Conservation (phyloP, 2,888 invertebrate species). For the Acanthacorydalis orientalis region DNA sequence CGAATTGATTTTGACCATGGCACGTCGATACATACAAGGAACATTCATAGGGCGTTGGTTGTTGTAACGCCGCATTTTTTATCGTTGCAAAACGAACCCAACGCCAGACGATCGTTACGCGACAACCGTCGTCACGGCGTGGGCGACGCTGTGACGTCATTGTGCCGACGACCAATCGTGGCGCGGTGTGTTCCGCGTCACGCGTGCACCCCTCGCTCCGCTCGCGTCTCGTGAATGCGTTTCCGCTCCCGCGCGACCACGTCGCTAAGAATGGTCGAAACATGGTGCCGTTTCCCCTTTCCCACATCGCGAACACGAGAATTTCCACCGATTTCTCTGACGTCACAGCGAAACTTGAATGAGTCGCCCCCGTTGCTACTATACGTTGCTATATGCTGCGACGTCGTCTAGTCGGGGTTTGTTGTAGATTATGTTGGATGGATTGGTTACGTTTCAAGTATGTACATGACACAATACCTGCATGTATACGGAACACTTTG, state of each 20-base stretch:
- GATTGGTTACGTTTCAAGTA: too few species aligned
- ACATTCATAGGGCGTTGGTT: too few species aligned
- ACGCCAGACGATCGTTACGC: constrained; percentile 3
- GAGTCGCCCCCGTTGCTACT: background rate
- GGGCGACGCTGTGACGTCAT: constrained; percentile 1
- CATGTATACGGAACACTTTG: too few species aligned
- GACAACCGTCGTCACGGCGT: background rate
- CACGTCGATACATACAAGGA: too few species aligned
- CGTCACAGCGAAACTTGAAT: constrained; percentile 2
- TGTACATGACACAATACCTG: too few species aligned
- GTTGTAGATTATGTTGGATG: too few species aligned
- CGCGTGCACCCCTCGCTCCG: too few species aligned
- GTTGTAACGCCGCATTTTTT: background rate
- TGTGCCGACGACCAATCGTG: background rate
- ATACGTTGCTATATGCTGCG: too few species aligned
- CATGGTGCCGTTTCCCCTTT: too few species aligned
- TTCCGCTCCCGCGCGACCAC: background rate
- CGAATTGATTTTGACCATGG: too few species aligned
- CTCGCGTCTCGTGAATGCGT: too few species aligned
- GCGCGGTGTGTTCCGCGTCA: background rate
- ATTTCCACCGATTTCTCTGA: background rate
- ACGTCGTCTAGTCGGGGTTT: too few species aligned
- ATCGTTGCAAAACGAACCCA: background rate
- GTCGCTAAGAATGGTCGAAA: background rate
- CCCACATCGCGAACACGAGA: background rate